These are phyloP conservation scores for Tethea ocularis DNA, from an alignment of 2,888 invertebrate species.

Conservation along the genomic window DNA sequence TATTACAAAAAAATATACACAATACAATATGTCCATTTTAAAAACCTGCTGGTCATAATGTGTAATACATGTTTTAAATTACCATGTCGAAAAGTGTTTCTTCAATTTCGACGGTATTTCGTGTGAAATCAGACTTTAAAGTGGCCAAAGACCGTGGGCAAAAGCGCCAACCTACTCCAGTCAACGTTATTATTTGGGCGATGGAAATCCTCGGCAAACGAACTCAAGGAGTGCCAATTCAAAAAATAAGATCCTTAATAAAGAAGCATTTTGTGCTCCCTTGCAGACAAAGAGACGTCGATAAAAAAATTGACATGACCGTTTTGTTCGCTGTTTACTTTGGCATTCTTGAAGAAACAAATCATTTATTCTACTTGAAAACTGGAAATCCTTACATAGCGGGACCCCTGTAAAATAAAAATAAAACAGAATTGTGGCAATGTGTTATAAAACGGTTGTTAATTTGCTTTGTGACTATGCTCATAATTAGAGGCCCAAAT, in stretches of 20 bases:
- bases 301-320: conserved; percentile 51
- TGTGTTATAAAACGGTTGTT: not conserved
- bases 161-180: conserved; percentile 42
- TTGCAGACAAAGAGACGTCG: conserved; percentile 42
- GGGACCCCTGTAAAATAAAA: not conserved
- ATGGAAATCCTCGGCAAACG: conserved; percentile 50
- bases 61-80: conserved; percentile 12
- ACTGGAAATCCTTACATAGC: conserved; percentile 13
- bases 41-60: conserved; percentile 1
- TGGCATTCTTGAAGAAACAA: conserved; percentile 46
- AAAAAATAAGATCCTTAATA: conserved; percentile 47
- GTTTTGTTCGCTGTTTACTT: conserved; percentile 51
- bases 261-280: conserved; percentile 53
- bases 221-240: conserved; percentile 43
- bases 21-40: not conserved
- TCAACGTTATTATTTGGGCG: conserved; percentile 60
- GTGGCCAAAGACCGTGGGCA: conserved; percentile 35
- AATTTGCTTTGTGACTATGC: not conserved
- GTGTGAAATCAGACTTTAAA: conserved; percentile 42
- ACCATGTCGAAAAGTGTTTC: conserved; percentile 37
- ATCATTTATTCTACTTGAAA: conserved; percentile 46
- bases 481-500: too few relatives aligned
- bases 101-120: conserved; percentile 39
- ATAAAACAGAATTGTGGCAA: conserved; percentile 9
- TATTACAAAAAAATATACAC: not conserved